Evolutionary conservation across 2,113 vertebrate species (phyloP), one percentile per base, ranked within the genome.

Genomic region (Coreoperca whiteheadi): DNA sequence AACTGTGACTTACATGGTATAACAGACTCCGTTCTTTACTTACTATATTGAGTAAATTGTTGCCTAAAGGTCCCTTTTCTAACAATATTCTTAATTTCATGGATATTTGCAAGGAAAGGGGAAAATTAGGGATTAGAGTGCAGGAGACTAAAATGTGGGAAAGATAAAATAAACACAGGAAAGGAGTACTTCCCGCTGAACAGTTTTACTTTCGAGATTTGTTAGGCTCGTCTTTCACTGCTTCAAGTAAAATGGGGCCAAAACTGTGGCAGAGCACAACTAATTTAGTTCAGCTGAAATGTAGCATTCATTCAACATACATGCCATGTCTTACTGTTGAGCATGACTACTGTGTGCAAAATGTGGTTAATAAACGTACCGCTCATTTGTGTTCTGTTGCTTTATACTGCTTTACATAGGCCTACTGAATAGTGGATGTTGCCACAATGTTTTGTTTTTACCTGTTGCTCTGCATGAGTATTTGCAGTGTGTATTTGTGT

Each of bases 61-160:
- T 74, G 86, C 88, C 86, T 77, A 3, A 76, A 88, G 86, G 89
- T 6, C 60, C 39, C 59, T 87, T 82, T 89, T 80, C 65, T 68
- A 83, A 84, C 79, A 84, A 82, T 87, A 67, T 81, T 76, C 75
- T 68, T 74, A 73, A 83, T 77, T 73, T 87, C 82, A 89, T 81
- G 85, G 82, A 61, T 80, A 87, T 88, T 90, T 89, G 65, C 5
- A 56, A 32, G 30, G 34, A 74, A 71, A 82, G 37, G 18, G 67
- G 43, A 57, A 83, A 89, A 84, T 87, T 68, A 67, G 32, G 43
- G 69, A 83, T 87, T 37, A 81, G 63, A 2, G 0, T 72, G 72
- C 54, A 51, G 25, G 54, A 75, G 34, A 74, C 41, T 48, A 65
- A 67, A 74, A 41, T 71, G 21, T 11, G 54, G 34, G 8, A 34